A percentile compares a stretch with the other conserved stretches of the same genome.
phyloP scores from a whole-genome alignment of 2,888 invertebrate species.

The Caenorhabditis japonica region DNA sequence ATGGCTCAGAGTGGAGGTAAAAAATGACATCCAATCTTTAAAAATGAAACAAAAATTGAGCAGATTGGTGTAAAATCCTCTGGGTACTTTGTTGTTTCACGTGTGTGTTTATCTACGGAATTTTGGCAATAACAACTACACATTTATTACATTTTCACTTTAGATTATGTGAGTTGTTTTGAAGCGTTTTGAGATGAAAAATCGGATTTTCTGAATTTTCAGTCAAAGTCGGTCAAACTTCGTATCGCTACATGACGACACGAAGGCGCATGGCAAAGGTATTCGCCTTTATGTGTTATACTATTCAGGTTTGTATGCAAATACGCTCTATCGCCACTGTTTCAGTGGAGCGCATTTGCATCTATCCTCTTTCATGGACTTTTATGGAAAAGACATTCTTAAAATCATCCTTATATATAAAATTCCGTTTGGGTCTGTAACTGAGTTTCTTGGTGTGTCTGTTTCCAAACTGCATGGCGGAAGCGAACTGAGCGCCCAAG shows the following conservation, averaged over 20 bases:
- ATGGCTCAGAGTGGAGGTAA: slow-evolving; percentile 11
- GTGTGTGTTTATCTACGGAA: slow-evolving; percentile 18
- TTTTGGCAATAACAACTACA: slow-evolving; percentile 41
- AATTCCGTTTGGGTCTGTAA: too few species aligned
- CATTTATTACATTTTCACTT: slow-evolving; percentile 69
- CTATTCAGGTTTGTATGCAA: too few species aligned
- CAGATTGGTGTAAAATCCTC: slow-evolving; percentile 17
- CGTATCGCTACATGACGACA: slow-evolving; percentile 57
- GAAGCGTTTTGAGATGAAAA: not conserved
- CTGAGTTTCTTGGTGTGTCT: too few species aligned
- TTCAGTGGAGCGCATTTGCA: too few species aligned
- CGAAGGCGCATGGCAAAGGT: slow-evolving; percentile 21
- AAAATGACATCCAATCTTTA: not conserved
- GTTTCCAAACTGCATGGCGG: too few species aligned
- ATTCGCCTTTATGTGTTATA: not conserved
- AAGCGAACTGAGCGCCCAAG: too few species aligned
- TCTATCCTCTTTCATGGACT: too few species aligned
- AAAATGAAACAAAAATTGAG: not conserved
- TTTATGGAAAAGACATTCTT: too few species aligned
- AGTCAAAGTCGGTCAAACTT: slow-evolving; percentile 54
- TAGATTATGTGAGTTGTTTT: slow-evolving; percentile 55
- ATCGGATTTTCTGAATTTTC: slow-evolving; percentile 11
- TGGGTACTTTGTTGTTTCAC: slow-evolving; percentile 22
- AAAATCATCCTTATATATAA: too few species aligned
- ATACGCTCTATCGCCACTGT: too few species aligned